Base-by-base conservation (phyloP, 2,797 vertebrate species). In the Coccyzus lansbergi region DNA sequence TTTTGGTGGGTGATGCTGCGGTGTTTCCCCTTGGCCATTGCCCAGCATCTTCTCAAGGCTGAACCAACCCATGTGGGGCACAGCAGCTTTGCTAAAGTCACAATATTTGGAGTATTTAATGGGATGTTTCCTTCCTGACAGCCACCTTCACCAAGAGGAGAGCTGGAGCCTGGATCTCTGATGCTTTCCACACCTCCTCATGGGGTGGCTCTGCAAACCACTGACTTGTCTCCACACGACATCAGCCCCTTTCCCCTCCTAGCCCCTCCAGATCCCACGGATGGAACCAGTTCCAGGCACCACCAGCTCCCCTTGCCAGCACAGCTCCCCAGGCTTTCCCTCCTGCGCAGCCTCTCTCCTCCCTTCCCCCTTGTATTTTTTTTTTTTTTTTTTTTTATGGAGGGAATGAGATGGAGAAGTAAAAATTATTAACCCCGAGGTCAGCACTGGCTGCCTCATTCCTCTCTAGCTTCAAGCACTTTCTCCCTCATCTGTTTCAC, bases 361-460 rank as follows among this genome's bases (percentile, higher is more conserved):
- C 51, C 68, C 36, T 51, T 46, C 86, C 52, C 18, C 16, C 56
- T 58, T 6, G 11, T 81, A 52, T 93, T 97, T 96, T 96, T 97
- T 72, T 96, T 96, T 97, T 72, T n/a, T n/a, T n/a, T n/a, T n/a
- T 69, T 38, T 38, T 75, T 86, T 95, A 94, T 96, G 90, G 94
- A 95, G 76, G 70, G 95, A 97, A 95, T 96, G 95, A 97, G 90
- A 97, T 96, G 96, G 96, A 96, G 97, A 97, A 97, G 97, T 97
- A 97, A 97, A 97, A 97, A 97, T 97, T 97, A 97, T 97, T 97
- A 98, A 97, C 97, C 96, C 95, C 52, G 53, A 55, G 97, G 97
- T 97, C 97, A 97, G 94, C 91, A 13, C 95, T 96, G 94, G 94
- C 94, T 96, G 94, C 95, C 95, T 96, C 96, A 72, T 94, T 97